Conservation (phyloP, 2,888 invertebrate genomes). For the Eulithis prunata region DNA sequence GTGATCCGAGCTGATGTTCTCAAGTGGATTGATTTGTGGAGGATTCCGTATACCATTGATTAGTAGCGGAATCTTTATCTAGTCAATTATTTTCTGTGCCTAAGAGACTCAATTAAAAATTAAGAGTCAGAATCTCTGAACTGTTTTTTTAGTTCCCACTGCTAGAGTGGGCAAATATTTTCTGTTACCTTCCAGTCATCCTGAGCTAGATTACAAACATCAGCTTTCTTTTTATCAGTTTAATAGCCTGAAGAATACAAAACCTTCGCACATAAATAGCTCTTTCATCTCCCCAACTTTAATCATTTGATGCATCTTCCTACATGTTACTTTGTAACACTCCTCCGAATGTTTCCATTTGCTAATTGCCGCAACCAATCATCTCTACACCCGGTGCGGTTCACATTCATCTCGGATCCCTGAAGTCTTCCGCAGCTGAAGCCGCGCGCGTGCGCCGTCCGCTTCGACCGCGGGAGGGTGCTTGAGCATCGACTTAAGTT, state of each 20-base stretch:
- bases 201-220: too few species aligned
- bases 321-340: background rate
- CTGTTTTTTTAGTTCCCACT: too few species aligned
- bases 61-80: background rate
- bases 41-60: conserved; percentile 2
- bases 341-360: conserved; percentile 9
- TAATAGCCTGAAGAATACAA: too few species aligned
- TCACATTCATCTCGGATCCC: conserved; percentile 35
- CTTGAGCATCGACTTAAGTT: conserved; percentile 75
- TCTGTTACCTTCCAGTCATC: too few species aligned
- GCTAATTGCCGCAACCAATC: conserved; percentile 22
- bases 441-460: conserved; percentile 70
- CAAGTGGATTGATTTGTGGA: background rate
- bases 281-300: conserved; percentile 1
- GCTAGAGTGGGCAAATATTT: too few species aligned
- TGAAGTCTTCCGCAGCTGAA: conserved; percentile 47
- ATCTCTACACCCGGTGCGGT: conserved; percentile 15
- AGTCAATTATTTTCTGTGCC: too few species aligned
- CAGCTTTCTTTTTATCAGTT: too few species aligned
- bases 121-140: too few species aligned
- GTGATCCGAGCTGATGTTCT: conserved; percentile 2
- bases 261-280: background rate
- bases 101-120: too few species aligned
- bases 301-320: background rate
- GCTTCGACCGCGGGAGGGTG: conserved; percentile 72